Evolutionary conservation across 1,140 invertebrate species (phyloP).

Genomic region (Galleria mellonella): DNA sequence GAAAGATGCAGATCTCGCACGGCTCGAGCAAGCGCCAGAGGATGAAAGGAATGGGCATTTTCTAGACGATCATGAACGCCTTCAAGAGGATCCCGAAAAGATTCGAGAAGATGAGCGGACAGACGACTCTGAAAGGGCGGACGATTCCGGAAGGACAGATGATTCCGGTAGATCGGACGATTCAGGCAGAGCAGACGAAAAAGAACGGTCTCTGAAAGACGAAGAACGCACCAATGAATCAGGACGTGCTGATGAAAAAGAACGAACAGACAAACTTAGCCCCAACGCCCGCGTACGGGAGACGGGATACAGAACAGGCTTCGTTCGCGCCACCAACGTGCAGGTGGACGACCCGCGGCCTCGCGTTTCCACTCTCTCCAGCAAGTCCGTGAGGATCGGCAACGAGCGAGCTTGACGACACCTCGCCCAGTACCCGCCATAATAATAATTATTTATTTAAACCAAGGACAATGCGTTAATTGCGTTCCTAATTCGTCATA

Average conservation of each 20-base stretch:
- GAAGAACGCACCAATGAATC: constrained; percentile 15
- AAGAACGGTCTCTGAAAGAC: constrained; percentile 5
- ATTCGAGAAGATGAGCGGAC: constrained; percentile 10
- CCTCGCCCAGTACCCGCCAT: constrained; percentile 40
- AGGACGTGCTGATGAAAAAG: constrained; percentile 20
- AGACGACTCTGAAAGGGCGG: constrained; percentile 5
- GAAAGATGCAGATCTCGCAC: constrained; percentile 34
- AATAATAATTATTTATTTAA: constrained; percentile 53
- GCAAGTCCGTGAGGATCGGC: constrained; percentile 20
- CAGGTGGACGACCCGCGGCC: constrained; percentile 37
- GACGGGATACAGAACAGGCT: constrained; percentile 45
- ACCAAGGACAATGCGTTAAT: too few species aligned
- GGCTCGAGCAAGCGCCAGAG: constrained; percentile 28
- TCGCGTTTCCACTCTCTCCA: constrained; percentile 18
- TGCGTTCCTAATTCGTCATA: too few species aligned
- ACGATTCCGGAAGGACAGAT: constrained; percentile 10
- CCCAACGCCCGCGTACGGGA: constrained; percentile 48
- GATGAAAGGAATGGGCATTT: constrained; percentile 25
- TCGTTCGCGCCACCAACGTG: constrained; percentile 39
- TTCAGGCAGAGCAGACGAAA: constrained; percentile 19
- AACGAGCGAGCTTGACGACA: constrained; percentile 17
- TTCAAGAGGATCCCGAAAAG: constrained; percentile 22
- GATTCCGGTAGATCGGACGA: constrained; percentile 19
- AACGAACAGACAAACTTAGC: constrained; percentile 42
- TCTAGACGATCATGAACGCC: constrained; percentile 44